Evolutionary conservation across 2,888 invertebrate species (phyloP), one percentile per base, ranked within the genome.

Genomic region (Dioctria rufipes): DNA sequence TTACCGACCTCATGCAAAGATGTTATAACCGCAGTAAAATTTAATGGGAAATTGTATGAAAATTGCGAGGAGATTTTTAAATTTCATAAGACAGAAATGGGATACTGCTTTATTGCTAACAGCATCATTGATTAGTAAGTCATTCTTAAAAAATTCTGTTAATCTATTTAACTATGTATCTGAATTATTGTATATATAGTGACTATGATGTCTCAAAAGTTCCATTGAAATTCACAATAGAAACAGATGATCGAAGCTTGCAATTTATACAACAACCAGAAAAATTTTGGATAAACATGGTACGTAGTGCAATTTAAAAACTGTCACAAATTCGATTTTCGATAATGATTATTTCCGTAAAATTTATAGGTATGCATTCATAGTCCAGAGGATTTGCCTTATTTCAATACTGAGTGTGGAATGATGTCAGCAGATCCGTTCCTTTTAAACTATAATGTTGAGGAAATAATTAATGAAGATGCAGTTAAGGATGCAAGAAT

Each of bases 371-470:
- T 87, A 67, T 87, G 84, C 79, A 83, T 87, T 5, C 86, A 87
- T 61, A 87, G 87, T 80, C 87, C 87, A 0, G 87, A 87, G 51
- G 87, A 87, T 81, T 83, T 86, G 40, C 87, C 87, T 0, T 86
- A 86, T 81, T 13, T 11, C 6, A n/a, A 4, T 1, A 54, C 6
- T 4, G 6, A 11, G 4, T 6, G 4, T 11, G 54, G 2, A n/a
- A 9, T 25, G 11, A 5, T 67, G 46, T 43, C 58, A 5, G 11
- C 43, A 11, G 84, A 84, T 25, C 84, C 85, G 3, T 83, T 83
- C 11, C 71, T 81, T 9, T 83, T 84, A 69, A 80, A 83, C 58
- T 86, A 86, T 11, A 85, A 86, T 78, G 80, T 85, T 9, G 87
- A 86, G 66, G 87, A 87, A 83, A 84, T 86, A 40, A 80, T 85